Evolutionary conservation across 2,797 vertebrate species (phyloP), one percentile per base, ranked within the genome.

Genomic region (Potorous gilbertii): DNA sequence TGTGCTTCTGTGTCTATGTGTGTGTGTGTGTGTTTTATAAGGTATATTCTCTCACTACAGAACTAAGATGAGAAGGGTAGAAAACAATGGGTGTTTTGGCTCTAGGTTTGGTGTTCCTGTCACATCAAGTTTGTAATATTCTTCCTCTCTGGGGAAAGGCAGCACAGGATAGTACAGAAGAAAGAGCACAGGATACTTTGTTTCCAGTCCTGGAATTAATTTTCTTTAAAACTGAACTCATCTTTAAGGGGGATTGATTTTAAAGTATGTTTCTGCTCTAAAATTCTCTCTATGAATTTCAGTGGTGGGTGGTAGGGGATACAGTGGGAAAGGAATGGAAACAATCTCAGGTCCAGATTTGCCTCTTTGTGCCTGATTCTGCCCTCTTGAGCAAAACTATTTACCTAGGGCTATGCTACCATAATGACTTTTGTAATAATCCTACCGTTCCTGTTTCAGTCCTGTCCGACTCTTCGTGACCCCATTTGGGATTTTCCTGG

Each of bases 281-380:
- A 97, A 94, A 57, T 54, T 28, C 90, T 93, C n/a, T 54, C 62
- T 94, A 54, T 54, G 18, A 93, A 54, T 13, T 24, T 9, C 46
- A 92, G 57, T 55, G 87, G n/a, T 0, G 6, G 9, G 50, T 92
- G 29, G 50, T 87, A 90, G 5, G 52, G 74, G 21, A 5, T 2
- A 46, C 92, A 3, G 1, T 54, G 18, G 34, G 40, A 96, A 31
- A 59, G 90, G 55, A 1, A 31, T 0, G 10, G n/a, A 95, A 24
- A 54, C 50, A 52, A 87, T 24, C 10, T 46, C 74, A 87, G 9
- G 40, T 10, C 9, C n/a, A 81, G 24, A 46, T 81, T 81, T 81
- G 74, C 74, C 74, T 81, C 74, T 40, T 21, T 46, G 74, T 40
- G 46, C 21, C 40, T 46, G 40, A 46, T 81, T 81, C 74, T 81